A percentile compares a stretch with the other conserved stretches of the same genome.
Evolutionary conservation across 2,797 vertebrate species (phyloP).

Genomic region (Micromesistius poutassou): DNA sequence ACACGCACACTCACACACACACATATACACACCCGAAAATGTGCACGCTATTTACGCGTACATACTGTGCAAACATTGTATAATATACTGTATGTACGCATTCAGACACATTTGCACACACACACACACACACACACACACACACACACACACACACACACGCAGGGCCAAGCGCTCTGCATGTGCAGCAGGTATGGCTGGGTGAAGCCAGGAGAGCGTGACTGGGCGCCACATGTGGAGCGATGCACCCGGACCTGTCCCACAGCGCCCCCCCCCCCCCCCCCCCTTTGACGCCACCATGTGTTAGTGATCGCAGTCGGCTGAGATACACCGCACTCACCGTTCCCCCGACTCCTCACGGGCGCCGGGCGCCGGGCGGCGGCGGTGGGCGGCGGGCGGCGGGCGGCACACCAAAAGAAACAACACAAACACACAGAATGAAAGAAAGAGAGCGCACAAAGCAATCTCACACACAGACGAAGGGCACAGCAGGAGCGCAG

Average conservation of each 20-base stretch:
- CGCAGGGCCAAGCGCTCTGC: background rate
- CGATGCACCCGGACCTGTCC: conserved; percentile 17
- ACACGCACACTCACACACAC: background rate
- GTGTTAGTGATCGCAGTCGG: conserved; percentile 50
- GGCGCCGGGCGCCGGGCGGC: conserved; percentile 26
- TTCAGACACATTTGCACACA: background rate
- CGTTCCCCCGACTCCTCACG: conserved; percentile 47
- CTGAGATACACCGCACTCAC: conserved; percentile 26
- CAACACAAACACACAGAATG: background rate
- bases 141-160: background rate
- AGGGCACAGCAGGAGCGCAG: conserved; percentile 32
- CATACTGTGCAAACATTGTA: background rate
- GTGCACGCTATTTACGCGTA: background rate
- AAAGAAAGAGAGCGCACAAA: background rate
- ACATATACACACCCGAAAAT: conserved; percentile 3
- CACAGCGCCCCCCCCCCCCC: background rate
- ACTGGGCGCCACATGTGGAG: conserved; percentile 16
- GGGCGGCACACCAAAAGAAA: too few species aligned
- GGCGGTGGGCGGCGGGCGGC: too few species aligned
- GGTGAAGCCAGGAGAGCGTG: background rate
- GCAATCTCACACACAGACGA: conserved; percentile 31
- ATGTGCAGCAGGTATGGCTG: background rate
- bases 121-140: conserved; percentile 12
- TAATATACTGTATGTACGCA: background rate
- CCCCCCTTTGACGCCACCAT: conserved; percentile 21